Conservation (phyloP, 2,113 vertebrate species). For the Grantiella picta region DNA sequence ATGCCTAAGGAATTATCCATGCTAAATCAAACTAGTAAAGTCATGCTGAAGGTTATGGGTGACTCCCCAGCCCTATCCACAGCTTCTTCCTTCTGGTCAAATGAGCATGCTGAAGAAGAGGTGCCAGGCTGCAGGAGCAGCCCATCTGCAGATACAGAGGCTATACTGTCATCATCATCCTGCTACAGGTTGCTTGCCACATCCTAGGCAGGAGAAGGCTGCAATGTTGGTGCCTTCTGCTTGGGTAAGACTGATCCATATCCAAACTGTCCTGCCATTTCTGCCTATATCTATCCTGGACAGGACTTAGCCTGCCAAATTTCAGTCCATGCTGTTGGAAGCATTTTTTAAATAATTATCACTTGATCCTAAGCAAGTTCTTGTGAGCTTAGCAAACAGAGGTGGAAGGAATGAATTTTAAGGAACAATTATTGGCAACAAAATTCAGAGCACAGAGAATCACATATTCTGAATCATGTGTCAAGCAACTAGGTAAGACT, state of each 20-base stretch:
- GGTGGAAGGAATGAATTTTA: neutral
- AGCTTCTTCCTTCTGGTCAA: neutral
- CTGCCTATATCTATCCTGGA: neutral
- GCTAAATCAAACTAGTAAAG: neutral
- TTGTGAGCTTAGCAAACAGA: neutral
- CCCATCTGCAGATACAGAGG: neutral
- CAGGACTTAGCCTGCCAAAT: neutral
- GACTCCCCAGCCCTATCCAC: neutral
- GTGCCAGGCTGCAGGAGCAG: neutral
- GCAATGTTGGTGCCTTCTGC: neutral
- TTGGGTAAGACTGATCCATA: neutral
- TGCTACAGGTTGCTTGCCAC: neutral
- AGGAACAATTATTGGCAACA: neutral
- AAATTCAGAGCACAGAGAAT: neutral
- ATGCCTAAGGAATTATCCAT: neutral
- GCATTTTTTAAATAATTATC: neutral
- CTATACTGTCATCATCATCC: accelerated
- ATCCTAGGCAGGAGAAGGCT: neutral
- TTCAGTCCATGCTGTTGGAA: neutral
- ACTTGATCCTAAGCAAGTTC: neutral
- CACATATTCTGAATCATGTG: neutral
- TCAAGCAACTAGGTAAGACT: neutral
- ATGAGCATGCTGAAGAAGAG: neutral
- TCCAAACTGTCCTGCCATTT: neutral
- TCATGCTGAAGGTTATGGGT: neutral